phyloP scores from a whole-genome alignment of 2,888 invertebrate genomes.

The Anthophora plumipes region DNA sequence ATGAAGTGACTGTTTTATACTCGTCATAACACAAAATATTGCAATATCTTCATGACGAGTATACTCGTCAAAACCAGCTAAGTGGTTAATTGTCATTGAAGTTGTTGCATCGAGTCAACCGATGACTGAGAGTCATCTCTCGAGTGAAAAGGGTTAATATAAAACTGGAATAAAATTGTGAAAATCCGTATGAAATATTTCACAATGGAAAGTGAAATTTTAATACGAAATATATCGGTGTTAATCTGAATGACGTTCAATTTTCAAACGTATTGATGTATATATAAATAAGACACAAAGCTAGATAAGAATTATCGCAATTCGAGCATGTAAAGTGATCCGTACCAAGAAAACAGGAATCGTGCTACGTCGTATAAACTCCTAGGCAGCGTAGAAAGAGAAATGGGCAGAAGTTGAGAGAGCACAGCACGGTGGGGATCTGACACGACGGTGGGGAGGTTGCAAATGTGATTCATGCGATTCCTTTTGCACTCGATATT shows the following conservation, averaged over 20 bases:
- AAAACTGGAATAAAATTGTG: background rate
- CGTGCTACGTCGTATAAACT: conserved; percentile 27
- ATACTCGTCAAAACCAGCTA: no score
- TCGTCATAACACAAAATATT: no score
- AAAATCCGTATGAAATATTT: no score
- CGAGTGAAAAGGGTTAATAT: no score
- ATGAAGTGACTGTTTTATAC: no score
- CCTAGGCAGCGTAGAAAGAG: conserved; percentile 38
- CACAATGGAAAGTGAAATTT: no score
- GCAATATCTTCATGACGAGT: no score
- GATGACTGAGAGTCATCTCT: no score
- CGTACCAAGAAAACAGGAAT: conserved; percentile 24
- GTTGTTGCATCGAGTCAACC: no score
- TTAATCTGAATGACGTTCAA: background rate
- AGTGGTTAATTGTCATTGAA: no score
- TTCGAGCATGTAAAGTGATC: conserved; percentile 20
- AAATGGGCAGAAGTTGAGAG: conserved; percentile 45
- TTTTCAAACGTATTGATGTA: background rate
- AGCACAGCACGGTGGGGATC: conserved; percentile 3
- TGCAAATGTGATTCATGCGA: conserved; percentile 46
- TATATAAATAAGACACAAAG: no score
- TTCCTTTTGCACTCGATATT: conserved; percentile 37
- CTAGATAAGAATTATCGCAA: conserved; percentile 9
- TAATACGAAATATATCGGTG: no score
- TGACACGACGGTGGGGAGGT: background rate